These are phyloP conservation scores for Lysandra bellargus DNA, from an alignment of 2,888 invertebrate genomes.

Conservation along the genomic window DNA sequence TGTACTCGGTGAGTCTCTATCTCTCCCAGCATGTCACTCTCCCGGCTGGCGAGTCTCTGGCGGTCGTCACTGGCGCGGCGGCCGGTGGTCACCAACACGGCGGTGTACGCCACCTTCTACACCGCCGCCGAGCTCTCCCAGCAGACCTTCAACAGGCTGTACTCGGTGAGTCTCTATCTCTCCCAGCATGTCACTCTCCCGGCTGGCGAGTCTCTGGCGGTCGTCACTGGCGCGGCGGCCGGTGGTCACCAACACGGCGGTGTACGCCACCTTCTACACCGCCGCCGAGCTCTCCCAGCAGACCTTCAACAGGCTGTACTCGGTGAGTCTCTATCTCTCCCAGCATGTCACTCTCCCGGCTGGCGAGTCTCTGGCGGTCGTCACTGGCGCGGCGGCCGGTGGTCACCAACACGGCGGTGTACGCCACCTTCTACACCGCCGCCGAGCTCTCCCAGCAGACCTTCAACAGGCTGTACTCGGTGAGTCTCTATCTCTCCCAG, in stretches of 20 bases:
- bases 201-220: constrained; percentile 49
- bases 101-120: constrained; percentile 88
- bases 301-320: constrained; percentile 82
- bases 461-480: constrained; percentile 83
- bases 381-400: constrained; percentile 75
- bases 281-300: constrained; percentile 91
- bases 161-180: constrained; percentile 76
- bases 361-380: too few species aligned
- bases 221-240: constrained; percentile 72
- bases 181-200: constrained; percentile 34
- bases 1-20: constrained; percentile 79
- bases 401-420: constrained; percentile 81
- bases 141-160: constrained; percentile 85
- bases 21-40: neutral
- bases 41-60: constrained; percentile 49
- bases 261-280: constrained; percentile 89
- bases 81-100: constrained; percentile 78
- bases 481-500: constrained; percentile 54
- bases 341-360: too few species aligned
- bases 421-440: constrained; percentile 88
- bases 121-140: constrained; percentile 90
- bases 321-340: constrained; percentile 71
- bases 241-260: constrained; percentile 77
- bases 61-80: constrained; percentile 64
- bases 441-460: constrained; percentile 91